Evolutionary conservation across 2,113 vertebrate genomes (phyloP).

Genomic region (Carollia perspicillata): DNA sequence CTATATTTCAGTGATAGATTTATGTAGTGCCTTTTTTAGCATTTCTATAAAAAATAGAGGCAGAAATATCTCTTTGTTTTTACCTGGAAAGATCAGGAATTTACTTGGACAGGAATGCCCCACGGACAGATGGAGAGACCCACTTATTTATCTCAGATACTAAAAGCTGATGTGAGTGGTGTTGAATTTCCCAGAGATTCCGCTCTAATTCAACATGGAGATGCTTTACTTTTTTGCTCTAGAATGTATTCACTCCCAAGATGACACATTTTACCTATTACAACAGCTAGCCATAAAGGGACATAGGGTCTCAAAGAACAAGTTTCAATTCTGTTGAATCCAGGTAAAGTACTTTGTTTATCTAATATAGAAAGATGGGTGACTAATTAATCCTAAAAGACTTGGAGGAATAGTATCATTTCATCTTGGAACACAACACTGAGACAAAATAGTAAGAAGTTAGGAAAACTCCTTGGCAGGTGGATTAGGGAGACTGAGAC

Average conservation of each 20-base stretch:
- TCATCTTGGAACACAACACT: neutral
- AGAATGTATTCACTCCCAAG: neutral
- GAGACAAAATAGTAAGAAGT: too few species aligned
- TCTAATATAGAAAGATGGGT: too few species aligned
- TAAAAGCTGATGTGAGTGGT: neutral
- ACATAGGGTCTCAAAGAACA: neutral
- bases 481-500: too few species aligned
- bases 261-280: neutral
- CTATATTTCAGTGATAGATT: neutral
- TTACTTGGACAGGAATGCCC: too few species aligned
- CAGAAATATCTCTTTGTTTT: neutral
- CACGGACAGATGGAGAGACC: neutral
- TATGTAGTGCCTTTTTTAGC: neutral
- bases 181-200: neutral
- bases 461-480: too few species aligned
- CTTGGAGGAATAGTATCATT: neutral
- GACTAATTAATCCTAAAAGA: neutral
- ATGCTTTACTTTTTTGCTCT: neutral
- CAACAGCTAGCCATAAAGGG: neutral
- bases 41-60: neutral
- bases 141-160: neutral
- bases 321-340: neutral
- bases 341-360: neutral
- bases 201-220: neutral
- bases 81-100: neutral